Base-by-base conservation (phyloP, 1,140 invertebrate species). In the Platyscapa corneri region DNA sequence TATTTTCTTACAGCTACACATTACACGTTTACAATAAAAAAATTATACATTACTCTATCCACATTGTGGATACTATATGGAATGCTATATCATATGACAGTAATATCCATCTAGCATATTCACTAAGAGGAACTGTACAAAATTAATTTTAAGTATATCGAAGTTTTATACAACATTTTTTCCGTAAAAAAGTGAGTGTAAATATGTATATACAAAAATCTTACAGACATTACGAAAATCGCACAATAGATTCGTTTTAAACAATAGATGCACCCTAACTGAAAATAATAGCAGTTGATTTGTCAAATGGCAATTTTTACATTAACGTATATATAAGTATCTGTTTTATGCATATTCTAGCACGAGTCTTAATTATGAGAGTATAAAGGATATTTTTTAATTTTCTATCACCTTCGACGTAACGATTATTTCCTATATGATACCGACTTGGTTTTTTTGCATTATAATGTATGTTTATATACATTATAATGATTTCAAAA, bases 111-210 rank as follows among this genome's bases (percentile, higher is more conserved):
- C 87, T 84, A 84, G 46, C 49, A 42, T 77, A 87, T 65, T 67
- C 49, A 85, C 78, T 88, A 88, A 87, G 86, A 88, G 86, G 87
- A 89, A 89, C 88, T 88, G 84, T 88, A 86, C 85, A 88, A 87
- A 85, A 86, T 81, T 84, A 88, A 80, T 83, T 60, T 30, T 70
- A 86, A 76, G 30, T 46, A 70, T n/a, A 83, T 86, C 56, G 37
- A 87, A 83, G 82, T 70, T 87, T 87, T 87, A 64, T 87, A 82
- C 78, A 87, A 74, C 37, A 74, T 74, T 78, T 84, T 83, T 39
- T 70, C 18, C 37, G 60, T 83, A 86, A 82, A 87, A 86, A 86
- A 87, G 53, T 85, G 74, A 76, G 53, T 82, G 46, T 81, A 74
- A 86, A 76, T 79, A 67, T 67, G 53, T 85, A 87, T 84, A 7